Evolutionary conservation across 2,797 vertebrate genomes (phyloP).

Genomic region (Tenualosa ilisha): DNA sequence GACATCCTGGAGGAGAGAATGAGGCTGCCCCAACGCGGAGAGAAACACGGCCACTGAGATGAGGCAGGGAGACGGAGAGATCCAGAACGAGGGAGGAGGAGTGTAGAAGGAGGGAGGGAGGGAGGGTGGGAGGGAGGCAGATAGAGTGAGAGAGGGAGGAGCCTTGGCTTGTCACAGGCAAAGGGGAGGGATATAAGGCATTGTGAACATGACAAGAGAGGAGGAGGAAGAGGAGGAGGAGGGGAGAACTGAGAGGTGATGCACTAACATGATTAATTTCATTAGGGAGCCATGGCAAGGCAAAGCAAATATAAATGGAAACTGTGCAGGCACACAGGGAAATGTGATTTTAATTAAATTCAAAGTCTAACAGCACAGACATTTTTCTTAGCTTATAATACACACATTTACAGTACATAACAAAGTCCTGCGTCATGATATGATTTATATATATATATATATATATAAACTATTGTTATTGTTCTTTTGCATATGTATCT

Average conservation of each 20-base stretch:
- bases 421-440: no score
- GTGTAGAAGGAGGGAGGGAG: slow-evolving; percentile 29
- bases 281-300: slow-evolving; percentile 31
- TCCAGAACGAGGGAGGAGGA: slow-evolving; percentile 26
- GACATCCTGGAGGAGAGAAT: slow-evolving; percentile 64
- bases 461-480: no score
- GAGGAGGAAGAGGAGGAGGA: slow-evolving; percentile 12
- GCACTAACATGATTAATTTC: not conserved
- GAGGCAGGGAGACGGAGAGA: slow-evolving; percentile 43
- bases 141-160: slow-evolving; percentile 46
- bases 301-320: slow-evolving; percentile 39
- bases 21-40: slow-evolving; percentile 59
- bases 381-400: not conserved
- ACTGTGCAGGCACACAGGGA: slow-evolving; percentile 36
- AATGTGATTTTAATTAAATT: slow-evolving; percentile 39
- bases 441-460: no score
- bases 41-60: slow-evolving; percentile 34
- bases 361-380: not conserved
- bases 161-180: slow-evolving; percentile 23
- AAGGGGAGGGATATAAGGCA: slow-evolving; percentile 56
- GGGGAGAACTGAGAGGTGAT: not conserved
- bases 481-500: no score
- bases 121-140: slow-evolving; percentile 33
- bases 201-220: slow-evolving; percentile 6
- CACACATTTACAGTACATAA: not conserved